Evolutionary conservation across 2,113 vertebrate species (phyloP), one percentile per base, ranked within the genome.

Genomic region (Seriola aureovittata): DNA sequence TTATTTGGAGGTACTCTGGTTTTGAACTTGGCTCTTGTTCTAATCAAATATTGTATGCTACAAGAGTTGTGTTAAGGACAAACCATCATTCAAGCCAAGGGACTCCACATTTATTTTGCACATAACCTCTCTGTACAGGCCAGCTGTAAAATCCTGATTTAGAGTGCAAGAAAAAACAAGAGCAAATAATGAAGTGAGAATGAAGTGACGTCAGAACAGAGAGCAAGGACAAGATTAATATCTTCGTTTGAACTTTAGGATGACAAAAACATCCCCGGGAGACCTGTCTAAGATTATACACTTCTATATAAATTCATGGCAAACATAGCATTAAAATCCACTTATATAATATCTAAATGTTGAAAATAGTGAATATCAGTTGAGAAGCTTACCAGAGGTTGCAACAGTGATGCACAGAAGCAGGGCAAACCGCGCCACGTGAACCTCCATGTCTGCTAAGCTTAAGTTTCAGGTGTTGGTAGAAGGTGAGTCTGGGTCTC

Each of bases 381-480:
- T 13, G 29, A 10, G 21, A 3, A 25, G 77, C 92, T 93, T 84
- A 96, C 95, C 94, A 70, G 92, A 90, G 58, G 86, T 81, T 77
- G 91, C 68, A 11, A 58, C 77, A 29, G 76, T n/a, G 63, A 94
- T 59, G 66, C 88, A 92, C 42, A 92, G 70, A 17, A 95, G 80
- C 73, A 94, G 73, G 72, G 46, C 46, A 36, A 89, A 25, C 55
- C 74, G 46, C 13, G 42, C 44, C 54, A 64, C 34, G 54, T 78
- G 67, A 71, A 40, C 81, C 78, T 94, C 91, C 95, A 95, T 95
- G 78, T 87, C 78, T 65, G 59, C 13, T n/a, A 6, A 69, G 52
- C 70, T 76, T 32, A 34, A 3, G 65, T 75, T 55, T 65, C 66
- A 79, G 59, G 75, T 60, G 59, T 19, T 50, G 74, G 68, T 55